phyloP scores from a whole-genome alignment of 2,113 vertebrate species.

The Jaculus jaculus region DNA sequence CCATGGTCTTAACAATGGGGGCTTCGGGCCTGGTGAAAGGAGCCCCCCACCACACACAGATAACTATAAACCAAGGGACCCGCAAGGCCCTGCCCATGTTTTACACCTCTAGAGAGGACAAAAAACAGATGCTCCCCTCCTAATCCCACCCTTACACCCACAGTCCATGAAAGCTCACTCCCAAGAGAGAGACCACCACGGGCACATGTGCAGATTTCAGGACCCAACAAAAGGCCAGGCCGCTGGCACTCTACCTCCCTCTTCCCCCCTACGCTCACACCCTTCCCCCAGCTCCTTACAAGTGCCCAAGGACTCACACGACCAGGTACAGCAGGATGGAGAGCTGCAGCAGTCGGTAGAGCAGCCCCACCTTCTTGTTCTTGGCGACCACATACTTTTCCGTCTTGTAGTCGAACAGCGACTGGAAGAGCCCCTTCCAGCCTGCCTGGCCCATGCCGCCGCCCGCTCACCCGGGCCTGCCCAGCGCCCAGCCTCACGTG shows the following conservation, averaged over 20 bases:
- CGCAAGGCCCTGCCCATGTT: not conserved
- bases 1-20: not conserved
- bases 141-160: not conserved
- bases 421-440: conserved; percentile 85
- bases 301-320: conserved; percentile 87
- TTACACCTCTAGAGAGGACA: not conserved
- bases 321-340: conserved; percentile 93
- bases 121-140: not conserved
- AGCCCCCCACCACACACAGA: not conserved
- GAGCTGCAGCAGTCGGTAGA: conserved; percentile 93
- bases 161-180: not conserved
- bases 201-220: not conserved
- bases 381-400: conserved; percentile 96
- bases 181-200: not conserved
- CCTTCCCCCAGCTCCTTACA: not conserved
- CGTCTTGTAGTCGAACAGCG: conserved; percentile 95
- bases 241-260: not conserved
- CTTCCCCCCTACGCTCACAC: rapidly evolving
- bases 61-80: not conserved
- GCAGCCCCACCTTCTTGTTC: conserved; percentile 94
- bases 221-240: not conserved
- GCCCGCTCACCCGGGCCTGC: not conserved
- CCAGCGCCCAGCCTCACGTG: not conserved
- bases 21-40: not conserved
- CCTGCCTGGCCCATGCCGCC: conserved; percentile 87